Base-by-base conservation (phyloP, 2,113 vertebrate species). In the Nycticorax nycticorax region DNA sequence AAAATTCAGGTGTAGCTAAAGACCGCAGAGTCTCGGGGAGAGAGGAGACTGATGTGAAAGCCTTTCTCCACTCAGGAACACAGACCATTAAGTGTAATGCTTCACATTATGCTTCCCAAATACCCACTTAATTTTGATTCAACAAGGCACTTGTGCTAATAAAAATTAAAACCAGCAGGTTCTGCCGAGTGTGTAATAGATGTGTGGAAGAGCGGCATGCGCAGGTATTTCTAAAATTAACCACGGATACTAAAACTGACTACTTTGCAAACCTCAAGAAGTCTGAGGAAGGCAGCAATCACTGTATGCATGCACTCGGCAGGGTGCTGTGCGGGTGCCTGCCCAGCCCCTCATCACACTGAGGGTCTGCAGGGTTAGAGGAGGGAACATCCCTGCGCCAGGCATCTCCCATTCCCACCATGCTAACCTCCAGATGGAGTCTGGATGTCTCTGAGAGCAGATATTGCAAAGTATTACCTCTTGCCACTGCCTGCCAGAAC, bases 121-220 rank as follows among this genome's bases (percentile, higher is more conserved):
- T 92, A 95, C 23, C 59, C 78, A 95, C 78, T 95, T 95, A 85
- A 96, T 94, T 95, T 91, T 82, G 68, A 96, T 97, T 97, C 92
- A 97, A 96, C 91, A 90, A 97, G 96, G 73, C 84, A 89, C 81
- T 91, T 78, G 35, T 48, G 74, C 83, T 96, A 96, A 96, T 94
- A 96, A 96, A 96, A 97, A 95, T 96, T 95, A 96, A 93, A 97
- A 74, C 78, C 80, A 94, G 83, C 75, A 93, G 85, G 50, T 95
- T 96, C 89, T 89, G 66, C 72, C 6, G 0, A 92, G 74, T 64
- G 59, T 88, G 67, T 88, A 96, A 97, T 93, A 88, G 92, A 96
- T 47, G 53, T 23, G 68, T 86, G 52, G 45, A 93, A 90, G 39
- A 81, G 74, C 59, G 77, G 35, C 1, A 0, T 24, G 19, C 0